Conservation (phyloP, 1,140 invertebrate species). For the Periplaneta americana region DNA sequence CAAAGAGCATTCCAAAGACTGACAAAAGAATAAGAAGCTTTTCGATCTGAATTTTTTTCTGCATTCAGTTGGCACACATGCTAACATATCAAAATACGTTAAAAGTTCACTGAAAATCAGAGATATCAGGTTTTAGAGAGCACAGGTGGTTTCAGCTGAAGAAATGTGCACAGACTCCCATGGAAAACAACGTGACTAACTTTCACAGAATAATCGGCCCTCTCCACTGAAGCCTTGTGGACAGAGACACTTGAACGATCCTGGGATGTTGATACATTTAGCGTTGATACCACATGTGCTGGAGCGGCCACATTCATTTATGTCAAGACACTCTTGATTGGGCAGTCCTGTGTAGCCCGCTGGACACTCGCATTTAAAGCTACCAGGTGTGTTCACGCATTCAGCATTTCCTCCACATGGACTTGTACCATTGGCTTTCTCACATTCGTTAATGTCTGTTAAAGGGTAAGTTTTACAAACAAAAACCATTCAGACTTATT, state of each 20-base stretch:
- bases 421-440: slow-evolving; percentile 21
- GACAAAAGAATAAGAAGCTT: background rate
- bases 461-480: background rate
- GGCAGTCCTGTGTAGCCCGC: slow-evolving; percentile 57
- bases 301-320: slow-evolving; percentile 54
- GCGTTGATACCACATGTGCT: slow-evolving; percentile 37
- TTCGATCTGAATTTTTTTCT: background rate
- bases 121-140: background rate
- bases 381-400: slow-evolving; percentile 69
- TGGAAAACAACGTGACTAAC: slow-evolving; percentile 53
- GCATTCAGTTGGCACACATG: background rate
- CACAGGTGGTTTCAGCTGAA: background rate
- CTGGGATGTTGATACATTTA: slow-evolving; percentile 40
- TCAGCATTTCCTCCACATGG: slow-evolving; percentile 64
- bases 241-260: slow-evolving; percentile 40
- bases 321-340: slow-evolving; percentile 44
- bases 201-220: slow-evolving; percentile 63
- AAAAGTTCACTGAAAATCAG: background rate
- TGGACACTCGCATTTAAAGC: slow-evolving; percentile 69
- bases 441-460: slow-evolving; percentile 49
- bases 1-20: background rate
- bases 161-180: background rate
- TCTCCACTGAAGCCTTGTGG: slow-evolving; percentile 46
- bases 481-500: background rate
- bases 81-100: background rate